Percentiles rank a stretch among this genome's conserved stretches.
Evolutionary conservation across 2,888 invertebrate genomes (phyloP).

Genomic region (Rhogogaster chlorosoma): DNA sequence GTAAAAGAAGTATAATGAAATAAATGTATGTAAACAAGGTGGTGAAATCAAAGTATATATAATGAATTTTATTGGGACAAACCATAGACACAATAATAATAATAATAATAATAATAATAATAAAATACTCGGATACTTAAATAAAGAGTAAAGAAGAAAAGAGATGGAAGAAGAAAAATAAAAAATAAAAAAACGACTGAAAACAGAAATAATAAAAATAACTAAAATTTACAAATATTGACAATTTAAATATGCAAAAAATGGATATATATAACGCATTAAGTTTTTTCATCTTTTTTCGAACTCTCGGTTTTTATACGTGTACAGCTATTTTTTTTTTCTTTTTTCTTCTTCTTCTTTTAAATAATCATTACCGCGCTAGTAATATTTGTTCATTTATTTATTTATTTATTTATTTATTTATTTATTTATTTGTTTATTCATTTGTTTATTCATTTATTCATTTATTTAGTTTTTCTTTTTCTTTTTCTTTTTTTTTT

Average conservation of each 20-base stretch:
- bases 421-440: not conserved
- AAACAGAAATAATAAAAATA: not conserved
- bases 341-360: no score
- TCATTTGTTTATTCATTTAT: not conserved
- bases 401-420: not conserved
- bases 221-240: not conserved
- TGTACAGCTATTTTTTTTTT: no score
- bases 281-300: no score
- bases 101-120: constrained; percentile 23
- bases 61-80: constrained; percentile 32
- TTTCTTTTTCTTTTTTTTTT: not conserved
- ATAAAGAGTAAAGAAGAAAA: no score
- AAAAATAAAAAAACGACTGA: no score
- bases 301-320: no score
- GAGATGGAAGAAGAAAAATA: no score
- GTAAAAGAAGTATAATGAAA: not conserved
- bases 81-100: constrained; percentile 15
- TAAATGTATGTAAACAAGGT: constrained; percentile 1
- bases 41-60: constrained; percentile 10
- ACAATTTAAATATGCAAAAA: not conserved
- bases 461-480: not conserved
- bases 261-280: not conserved
- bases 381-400: not conserved
- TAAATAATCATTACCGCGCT: not conserved
- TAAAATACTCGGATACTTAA: not conserved